Percentiles rank a stretch among this genome's conserved stretches.
Conservation (phyloP, 2,888 invertebrate genomes). For the Cheilosia vernalis region DNA sequence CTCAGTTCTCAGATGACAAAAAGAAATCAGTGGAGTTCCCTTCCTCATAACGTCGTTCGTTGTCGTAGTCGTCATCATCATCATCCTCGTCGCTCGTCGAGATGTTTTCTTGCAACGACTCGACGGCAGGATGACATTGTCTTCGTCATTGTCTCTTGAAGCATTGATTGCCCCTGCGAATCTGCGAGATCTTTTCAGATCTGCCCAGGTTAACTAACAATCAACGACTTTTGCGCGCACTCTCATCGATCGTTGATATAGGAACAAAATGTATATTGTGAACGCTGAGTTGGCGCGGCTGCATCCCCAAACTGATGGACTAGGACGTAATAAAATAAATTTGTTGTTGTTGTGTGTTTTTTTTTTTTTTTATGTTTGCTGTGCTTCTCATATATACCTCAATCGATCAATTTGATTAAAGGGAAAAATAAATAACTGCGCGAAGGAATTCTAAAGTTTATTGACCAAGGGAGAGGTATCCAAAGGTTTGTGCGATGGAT, state of each 20-base stretch:
- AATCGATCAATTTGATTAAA: slow-evolving; percentile 74
- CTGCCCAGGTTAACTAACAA: slow-evolving; percentile 74
- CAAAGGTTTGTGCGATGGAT: neutral
- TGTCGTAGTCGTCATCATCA: slow-evolving; percentile 50
- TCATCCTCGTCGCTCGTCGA: slow-evolving; percentile 34
- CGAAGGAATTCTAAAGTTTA: slow-evolving; percentile 47
- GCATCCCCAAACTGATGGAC: slow-evolving; percentile 60
- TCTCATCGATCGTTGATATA: slow-evolving; percentile 64
- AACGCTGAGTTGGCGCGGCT: neutral
- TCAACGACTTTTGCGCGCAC: slow-evolving; percentile 65
- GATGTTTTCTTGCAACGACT: slow-evolving; percentile 11
- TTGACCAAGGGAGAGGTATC: slow-evolving; percentile 27
- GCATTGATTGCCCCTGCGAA: slow-evolving; percentile 73
- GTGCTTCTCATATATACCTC: slow-evolving; percentile 31
- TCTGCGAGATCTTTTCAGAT: slow-evolving; percentile 66
- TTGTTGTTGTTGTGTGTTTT: slow-evolving; percentile 71
- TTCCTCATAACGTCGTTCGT: slow-evolving; percentile 69
- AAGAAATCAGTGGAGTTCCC: slow-evolving; percentile 73
- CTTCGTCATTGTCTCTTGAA: slow-evolving; percentile 74
- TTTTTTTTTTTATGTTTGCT: slow-evolving; percentile 25
- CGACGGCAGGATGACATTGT: slow-evolving; percentile 69
- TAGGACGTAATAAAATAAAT: slow-evolving; percentile 74
- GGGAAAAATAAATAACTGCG: slow-evolving; percentile 29
- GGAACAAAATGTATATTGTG: slow-evolving; percentile 27
- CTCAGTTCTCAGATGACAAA: slow-evolving; percentile 62